These are phyloP conservation scores for Galeruca laticollis DNA, from an alignment of 2,888 invertebrate genomes.

Conservation along the genomic window DNA sequence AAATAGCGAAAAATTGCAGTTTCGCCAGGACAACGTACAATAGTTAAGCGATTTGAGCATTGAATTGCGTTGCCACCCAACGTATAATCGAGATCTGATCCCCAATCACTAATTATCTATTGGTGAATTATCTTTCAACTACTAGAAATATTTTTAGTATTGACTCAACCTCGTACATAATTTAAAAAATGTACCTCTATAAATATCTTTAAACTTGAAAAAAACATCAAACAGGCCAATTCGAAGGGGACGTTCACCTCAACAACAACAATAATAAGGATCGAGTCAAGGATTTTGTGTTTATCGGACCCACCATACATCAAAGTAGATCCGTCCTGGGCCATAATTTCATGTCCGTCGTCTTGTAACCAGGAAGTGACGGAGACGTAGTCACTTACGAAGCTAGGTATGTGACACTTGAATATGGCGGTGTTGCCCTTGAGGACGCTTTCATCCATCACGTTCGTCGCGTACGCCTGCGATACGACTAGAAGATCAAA, in stretches of 20 bases:
- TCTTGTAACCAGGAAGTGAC: slow-evolving; percentile 90
- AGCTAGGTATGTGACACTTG: slow-evolving; percentile 94
- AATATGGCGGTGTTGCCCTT: slow-evolving; percentile 91
- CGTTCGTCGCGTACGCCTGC: slow-evolving; percentile 89
- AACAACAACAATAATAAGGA: background rate
- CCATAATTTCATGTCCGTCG: slow-evolving; percentile 68
- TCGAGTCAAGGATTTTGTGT: slow-evolving; percentile 1
- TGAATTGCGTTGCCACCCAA: too few relatives aligned
- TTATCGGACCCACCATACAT: slow-evolving; percentile 1
- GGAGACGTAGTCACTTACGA: slow-evolving; percentile 90
- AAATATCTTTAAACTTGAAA: background rate
- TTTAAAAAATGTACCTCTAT: background rate
- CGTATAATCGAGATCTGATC: too few relatives aligned
- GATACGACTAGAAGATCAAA: slow-evolving; percentile 82
- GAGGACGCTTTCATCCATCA: slow-evolving; percentile 93
- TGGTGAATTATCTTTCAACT: too few relatives aligned
- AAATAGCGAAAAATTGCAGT: too few relatives aligned
- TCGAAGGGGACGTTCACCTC: background rate
- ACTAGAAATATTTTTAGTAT: too few relatives aligned
- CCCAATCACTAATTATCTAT: too few relatives aligned
- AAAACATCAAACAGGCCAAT: background rate
- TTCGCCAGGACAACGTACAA: too few relatives aligned
- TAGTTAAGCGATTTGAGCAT: too few relatives aligned
- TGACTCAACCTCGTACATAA: too few relatives aligned
- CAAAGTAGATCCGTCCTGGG: slow-evolving; percentile 2